Evolutionary conservation across 2,113 vertebrate species (phyloP).

Genomic region (Hippolais icterina): DNA sequence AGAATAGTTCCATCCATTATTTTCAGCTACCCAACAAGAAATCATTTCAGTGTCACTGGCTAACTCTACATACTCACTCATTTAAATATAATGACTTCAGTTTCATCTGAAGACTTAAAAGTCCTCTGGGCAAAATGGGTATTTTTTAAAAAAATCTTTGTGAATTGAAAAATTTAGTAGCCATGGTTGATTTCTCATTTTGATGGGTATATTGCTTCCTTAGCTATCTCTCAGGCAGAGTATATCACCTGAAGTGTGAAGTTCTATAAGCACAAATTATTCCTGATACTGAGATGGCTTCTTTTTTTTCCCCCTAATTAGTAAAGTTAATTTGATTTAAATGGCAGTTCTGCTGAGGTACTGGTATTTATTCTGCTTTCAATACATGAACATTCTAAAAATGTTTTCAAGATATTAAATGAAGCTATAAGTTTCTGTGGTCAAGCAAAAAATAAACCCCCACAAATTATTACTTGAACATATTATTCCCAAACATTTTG

Average conservation of each 20-base stretch:
- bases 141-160: background rate
- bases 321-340: conserved; percentile 77
- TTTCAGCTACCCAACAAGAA: conserved; percentile 40
- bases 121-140: conserved; percentile 6
- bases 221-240: conserved; percentile 57
- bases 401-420: conserved; percentile 67
- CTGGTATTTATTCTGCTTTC: conserved; percentile 61
- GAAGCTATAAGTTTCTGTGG: conserved; percentile 56
- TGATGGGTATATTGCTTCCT: conserved; percentile 47
- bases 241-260: conserved; percentile 61
- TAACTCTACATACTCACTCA: conserved; percentile 44
- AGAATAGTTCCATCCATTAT: conserved; percentile 33
- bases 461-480: conserved; percentile 39
- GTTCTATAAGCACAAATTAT: conserved; percentile 67
- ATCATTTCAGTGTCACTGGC: conserved; percentile 37
- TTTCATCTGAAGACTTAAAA: conserved; percentile 41
- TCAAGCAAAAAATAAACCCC: background rate
- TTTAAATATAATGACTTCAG: conserved; percentile 48
- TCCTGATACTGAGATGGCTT: conserved; percentile 52
- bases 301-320: conserved; percentile 65
- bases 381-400: conserved; percentile 54
- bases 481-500: conserved; percentile 25
- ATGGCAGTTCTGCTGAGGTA: conserved; percentile 63
- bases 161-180: conserved; percentile 43
- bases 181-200: conserved; percentile 41